A percentile compares a stretch with the other conserved stretches of the same genome.
phyloP scores from a whole-genome alignment of 2,888 invertebrate genomes.

The Aricia artaxerxes region DNA sequence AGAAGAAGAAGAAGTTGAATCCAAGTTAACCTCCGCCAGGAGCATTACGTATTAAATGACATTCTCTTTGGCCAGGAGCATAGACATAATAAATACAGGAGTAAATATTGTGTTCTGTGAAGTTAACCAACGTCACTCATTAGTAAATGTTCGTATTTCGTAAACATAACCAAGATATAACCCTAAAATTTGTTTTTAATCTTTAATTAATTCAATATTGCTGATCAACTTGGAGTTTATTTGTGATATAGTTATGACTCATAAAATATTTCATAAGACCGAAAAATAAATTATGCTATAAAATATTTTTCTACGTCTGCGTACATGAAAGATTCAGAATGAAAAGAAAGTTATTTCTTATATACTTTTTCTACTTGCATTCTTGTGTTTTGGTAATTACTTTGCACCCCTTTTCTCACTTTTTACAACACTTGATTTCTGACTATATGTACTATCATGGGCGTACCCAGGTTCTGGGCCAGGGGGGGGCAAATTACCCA shows the following conservation, averaged over 20 bases:
- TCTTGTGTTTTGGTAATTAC: conserved; percentile 19
- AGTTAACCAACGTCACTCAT: background rate
- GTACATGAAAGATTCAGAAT: conserved; percentile 11
- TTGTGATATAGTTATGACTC: background rate
- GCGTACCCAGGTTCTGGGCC: too few relatives aligned
- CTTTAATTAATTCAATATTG: background rate
- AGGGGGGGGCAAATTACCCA: too few relatives aligned
- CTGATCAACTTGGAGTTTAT: background rate
- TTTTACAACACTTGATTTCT: background rate
- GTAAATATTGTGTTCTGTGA: too few relatives aligned
- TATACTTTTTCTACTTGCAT: conserved; percentile 29
- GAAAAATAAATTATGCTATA: background rate
- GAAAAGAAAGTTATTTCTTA: conserved; percentile 14
- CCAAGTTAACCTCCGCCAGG: too few relatives aligned
- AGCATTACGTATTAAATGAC: too few relatives aligned
- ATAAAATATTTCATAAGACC: background rate
- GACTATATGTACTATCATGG: background rate
- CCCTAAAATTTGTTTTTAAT: background rate
- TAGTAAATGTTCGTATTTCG: background rate
- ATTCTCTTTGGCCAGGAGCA: too few relatives aligned
- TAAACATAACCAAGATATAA: conserved; percentile 19
- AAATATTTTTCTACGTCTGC: background rate
- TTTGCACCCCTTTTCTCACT: background rate
- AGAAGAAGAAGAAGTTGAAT: too few relatives aligned
- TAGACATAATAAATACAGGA: too few relatives aligned